Percentiles rank a stretch among this genome's conserved stretches.
Conservation (phyloP, 2,113 vertebrate species). For the Pagrus major region DNA sequence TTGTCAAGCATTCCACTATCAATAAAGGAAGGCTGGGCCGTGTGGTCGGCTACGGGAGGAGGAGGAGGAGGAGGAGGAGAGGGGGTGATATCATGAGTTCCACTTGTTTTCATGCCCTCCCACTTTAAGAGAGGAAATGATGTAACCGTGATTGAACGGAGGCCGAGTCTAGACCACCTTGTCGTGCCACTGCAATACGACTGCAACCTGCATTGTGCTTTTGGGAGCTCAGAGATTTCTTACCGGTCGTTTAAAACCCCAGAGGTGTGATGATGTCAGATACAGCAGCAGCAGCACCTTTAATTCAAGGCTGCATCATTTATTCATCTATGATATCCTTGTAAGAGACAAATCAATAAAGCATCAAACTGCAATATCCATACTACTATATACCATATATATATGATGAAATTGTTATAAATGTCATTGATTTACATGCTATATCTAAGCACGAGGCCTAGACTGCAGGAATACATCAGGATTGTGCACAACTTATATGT, state of each 20-base stretch:
- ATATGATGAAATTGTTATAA: constrained; percentile 29
- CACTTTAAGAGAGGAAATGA: constrained; percentile 67
- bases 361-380: constrained; percentile 29
- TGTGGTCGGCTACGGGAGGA: constrained; percentile 41
- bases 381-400: background rate
- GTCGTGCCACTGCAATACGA: constrained; percentile 13
- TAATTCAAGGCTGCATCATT: constrained; percentile 66
- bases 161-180: constrained; percentile 29
- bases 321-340: constrained; percentile 66
- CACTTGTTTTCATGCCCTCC: constrained; percentile 56
- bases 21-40: constrained; percentile 62
- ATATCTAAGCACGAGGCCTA: constrained; percentile 52
- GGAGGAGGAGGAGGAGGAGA: background rate
- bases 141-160: constrained; percentile 55
- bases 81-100: constrained; percentile 31
- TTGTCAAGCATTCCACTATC: constrained; percentile 74
- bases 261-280: constrained; percentile 18
- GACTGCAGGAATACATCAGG: constrained; percentile 71
- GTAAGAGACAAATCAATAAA: constrained; percentile 55
- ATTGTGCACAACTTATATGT: constrained; percentile 55
- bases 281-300: constrained; percentile 37
- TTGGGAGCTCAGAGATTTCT: constrained; percentile 15
- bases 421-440: constrained; percentile 61
- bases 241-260: constrained; percentile 35
- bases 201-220: constrained; percentile 30